These are phyloP conservation scores for Mnemiopsis leidyi DNA, from an alignment of 37 sponge, comb jelly and placozoan genomes.

Conservation along the genomic window DNA sequence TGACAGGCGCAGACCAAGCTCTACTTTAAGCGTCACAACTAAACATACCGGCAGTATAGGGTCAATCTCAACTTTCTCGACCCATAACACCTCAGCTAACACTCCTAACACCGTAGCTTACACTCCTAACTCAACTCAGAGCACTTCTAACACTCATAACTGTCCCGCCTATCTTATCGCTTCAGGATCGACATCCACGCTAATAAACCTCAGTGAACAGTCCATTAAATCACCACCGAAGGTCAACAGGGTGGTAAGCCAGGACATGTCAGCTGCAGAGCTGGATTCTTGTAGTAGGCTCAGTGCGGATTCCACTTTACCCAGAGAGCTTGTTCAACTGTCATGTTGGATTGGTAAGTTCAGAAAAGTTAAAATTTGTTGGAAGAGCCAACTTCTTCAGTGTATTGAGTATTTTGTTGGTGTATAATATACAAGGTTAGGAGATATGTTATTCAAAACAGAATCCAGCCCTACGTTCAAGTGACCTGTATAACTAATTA, in stretches of 20 bases:
- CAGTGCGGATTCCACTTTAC: background rate
- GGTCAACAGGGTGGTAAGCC: background rate
- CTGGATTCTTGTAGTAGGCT: background rate
- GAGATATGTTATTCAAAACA: too few relatives aligned
- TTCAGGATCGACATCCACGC: background rate
- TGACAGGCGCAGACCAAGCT: background rate
- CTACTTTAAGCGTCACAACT: background rate
- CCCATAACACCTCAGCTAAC: background rate
- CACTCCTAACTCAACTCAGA: background rate
- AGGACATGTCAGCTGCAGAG: background rate
- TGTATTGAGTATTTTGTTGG: too few relatives aligned
- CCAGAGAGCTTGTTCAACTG: background rate
- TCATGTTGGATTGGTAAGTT: slow-evolving; percentile 20
- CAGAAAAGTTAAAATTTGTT: too few relatives aligned
- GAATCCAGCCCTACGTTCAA: too few relatives aligned
- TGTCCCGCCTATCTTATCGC: background rate
- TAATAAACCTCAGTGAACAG: background rate
- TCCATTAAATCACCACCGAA: slow-evolving; percentile 6
- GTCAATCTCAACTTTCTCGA: background rate
- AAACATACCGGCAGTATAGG: background rate
- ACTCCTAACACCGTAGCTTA: background rate
- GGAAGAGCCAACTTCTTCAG: too few relatives aligned
- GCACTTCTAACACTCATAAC: background rate
- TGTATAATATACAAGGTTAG: too few relatives aligned
- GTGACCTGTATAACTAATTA: too few relatives aligned